Evolutionary conservation across 2,888 invertebrate genomes (phyloP).

Genomic region (Pasiphila rectangulata): DNA sequence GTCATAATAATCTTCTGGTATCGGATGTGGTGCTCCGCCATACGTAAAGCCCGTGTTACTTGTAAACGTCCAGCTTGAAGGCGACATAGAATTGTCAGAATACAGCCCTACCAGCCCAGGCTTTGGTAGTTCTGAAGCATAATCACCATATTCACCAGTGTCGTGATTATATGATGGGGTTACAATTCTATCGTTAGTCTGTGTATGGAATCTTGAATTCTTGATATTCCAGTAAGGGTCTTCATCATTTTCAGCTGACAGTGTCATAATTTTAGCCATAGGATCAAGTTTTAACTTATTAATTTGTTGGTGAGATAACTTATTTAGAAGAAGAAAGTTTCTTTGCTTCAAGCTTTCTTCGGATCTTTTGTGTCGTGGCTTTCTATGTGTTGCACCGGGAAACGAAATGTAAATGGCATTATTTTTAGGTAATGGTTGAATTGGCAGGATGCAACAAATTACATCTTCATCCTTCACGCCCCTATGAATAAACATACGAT

Average conservation of each 20-base stretch:
- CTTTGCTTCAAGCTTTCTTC: constrained; percentile 52
- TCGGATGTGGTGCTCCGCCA: constrained; percentile 23
- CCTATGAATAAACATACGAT: constrained; percentile 30
- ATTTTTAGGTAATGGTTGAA: constrained; percentile 25
- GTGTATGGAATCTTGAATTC: constrained; percentile 45
- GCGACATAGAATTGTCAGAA: constrained; percentile 52
- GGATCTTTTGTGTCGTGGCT: constrained; percentile 41
- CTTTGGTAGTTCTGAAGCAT: constrained; percentile 60
- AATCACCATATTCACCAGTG: constrained; percentile 51
- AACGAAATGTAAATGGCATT: constrained; percentile 37
- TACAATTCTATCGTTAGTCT: constrained; percentile 27
- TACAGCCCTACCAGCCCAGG: constrained; percentile 67
- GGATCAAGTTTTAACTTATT: constrained; percentile 33
- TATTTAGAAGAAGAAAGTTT: constrained; percentile 50
- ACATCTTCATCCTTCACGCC: constrained; percentile 32
- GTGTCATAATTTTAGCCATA: constrained; percentile 45
- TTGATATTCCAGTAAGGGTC: constrained; percentile 74
- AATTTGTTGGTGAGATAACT: constrained; percentile 39
- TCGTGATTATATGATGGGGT: constrained; percentile 38
- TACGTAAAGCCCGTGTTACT: constrained; percentile 41
- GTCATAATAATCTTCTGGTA: constrained; percentile 38
- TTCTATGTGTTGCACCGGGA: constrained; percentile 32
- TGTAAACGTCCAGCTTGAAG: constrained; percentile 44
- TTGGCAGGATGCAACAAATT: constrained; percentile 56
- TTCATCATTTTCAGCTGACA: constrained; percentile 42